Evolutionary conservation across 2,888 invertebrate genomes (phyloP).

Genomic region (Julus scandinavius): DNA sequence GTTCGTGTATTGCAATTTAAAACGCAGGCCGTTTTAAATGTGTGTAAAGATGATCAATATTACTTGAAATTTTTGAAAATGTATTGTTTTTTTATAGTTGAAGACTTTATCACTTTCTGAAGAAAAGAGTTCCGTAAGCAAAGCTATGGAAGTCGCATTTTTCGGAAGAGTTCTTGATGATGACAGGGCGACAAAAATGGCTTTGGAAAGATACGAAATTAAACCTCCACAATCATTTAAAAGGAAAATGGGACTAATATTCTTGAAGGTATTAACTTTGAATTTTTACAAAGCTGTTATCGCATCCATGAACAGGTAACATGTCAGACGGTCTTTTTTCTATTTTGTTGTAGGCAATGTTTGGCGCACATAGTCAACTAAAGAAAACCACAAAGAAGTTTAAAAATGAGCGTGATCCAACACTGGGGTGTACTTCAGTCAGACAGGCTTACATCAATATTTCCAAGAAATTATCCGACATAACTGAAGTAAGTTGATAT

Average conservation of each 20-base stretch:
- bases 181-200: constrained; percentile 20
- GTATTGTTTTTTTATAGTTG: neutral
- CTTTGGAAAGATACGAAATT: constrained; percentile 14
- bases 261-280: constrained; percentile 22
- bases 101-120: neutral
- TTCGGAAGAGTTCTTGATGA: constrained; percentile 49
- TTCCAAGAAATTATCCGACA: neutral
- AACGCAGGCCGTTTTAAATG: no score
- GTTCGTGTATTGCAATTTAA: neutral
- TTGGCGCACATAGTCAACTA: neutral
- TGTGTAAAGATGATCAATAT: no score
- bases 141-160: constrained; percentile 18
- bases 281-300: neutral
- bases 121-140: neutral
- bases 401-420: constrained; percentile 21
- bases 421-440: neutral
- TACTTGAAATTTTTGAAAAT: no score
- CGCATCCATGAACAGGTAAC: neutral
- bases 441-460: neutral
- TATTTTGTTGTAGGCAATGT: neutral
- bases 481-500: neutral
- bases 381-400: constrained; percentile 16
- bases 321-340: neutral
- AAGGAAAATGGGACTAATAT: neutral
- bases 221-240: neutral